A percentile compares a stretch with the other conserved stretches of the same genome.
phyloP scores from a whole-genome alignment of 2,888 invertebrate species.

The Watsonalla cultraria region DNA sequence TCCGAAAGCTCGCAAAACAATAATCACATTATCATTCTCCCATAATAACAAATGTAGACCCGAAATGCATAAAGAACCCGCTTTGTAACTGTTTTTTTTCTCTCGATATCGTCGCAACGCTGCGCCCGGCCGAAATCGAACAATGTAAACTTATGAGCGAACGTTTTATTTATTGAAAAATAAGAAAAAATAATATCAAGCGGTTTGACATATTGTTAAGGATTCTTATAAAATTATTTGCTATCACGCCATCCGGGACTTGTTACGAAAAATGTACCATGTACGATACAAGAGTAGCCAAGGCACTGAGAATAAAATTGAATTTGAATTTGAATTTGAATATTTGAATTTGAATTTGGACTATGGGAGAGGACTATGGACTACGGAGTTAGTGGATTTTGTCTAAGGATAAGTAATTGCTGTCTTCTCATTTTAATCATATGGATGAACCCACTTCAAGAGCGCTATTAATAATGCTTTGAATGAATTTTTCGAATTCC shows the following conservation, averaged over 20 bases:
- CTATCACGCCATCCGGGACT: constrained; percentile 70
- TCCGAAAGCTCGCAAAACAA: constrained; percentile 71
- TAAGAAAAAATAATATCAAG: constrained; percentile 59
- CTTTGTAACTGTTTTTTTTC: constrained; percentile 54
- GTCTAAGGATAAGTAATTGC: constrained; percentile 57
- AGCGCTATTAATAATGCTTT: constrained; percentile 72
- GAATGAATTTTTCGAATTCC: constrained; percentile 75
- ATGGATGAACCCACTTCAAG: constrained; percentile 55
- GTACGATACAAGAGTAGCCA: constrained; percentile 37
- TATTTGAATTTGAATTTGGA: too few relatives aligned
- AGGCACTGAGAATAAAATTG: constrained; percentile 48
- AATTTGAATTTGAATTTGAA: too few relatives aligned
- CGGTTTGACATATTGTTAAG: constrained; percentile 74
- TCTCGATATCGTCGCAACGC: constrained; percentile 61
- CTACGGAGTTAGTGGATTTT: constrained; percentile 23
- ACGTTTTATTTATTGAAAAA: constrained; percentile 73
- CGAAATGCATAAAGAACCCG: constrained; percentile 72
- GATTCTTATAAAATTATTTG: constrained; percentile 75
- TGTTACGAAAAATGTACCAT: constrained; percentile 57
- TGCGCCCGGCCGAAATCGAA: constrained; percentile 62
- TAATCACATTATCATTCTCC: constrained; percentile 77
- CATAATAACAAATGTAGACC: constrained; percentile 73
- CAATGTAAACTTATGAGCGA: constrained; percentile 74
- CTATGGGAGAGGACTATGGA: constrained; percentile 25
- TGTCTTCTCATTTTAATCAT: constrained; percentile 65